Conservation (phyloP, 2,888 invertebrate species). For the Eutolmus rufibarbis region DNA sequence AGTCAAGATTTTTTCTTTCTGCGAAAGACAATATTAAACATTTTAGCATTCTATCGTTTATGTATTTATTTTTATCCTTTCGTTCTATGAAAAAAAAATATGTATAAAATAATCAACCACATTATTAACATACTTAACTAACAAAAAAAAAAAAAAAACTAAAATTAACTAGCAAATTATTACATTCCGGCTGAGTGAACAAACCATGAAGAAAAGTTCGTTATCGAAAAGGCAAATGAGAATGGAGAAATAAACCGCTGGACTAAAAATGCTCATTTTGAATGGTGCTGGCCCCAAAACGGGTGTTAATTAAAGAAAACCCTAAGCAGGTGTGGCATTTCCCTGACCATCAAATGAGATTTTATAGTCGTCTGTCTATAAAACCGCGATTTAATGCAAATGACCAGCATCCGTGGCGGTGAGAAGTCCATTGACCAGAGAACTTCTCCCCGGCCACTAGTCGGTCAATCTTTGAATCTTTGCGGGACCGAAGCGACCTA, state of each 20-base stretch:
- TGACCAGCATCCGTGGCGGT: background rate
- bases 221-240: background rate
- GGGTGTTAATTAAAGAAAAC: background rate
- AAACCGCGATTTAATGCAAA: conserved; percentile 16
- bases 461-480: background rate
- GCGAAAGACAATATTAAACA: too few species aligned
- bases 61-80: too few species aligned
- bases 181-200: background rate
- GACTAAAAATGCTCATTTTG: background rate
- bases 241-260: background rate
- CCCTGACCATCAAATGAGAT: background rate
- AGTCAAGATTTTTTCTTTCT: too few species aligned
- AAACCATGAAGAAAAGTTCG: background rate
- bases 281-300: background rate
- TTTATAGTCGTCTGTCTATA: background rate
- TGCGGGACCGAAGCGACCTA: background rate
- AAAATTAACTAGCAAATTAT: background rate
- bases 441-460: background rate
- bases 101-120: too few species aligned
- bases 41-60: too few species aligned
- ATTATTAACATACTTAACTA: too few species aligned
- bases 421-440: conserved; percentile 1
- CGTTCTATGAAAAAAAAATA: too few species aligned
- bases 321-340: background rate
- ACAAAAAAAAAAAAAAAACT: background rate